These are phyloP conservation scores for Gerris buenoi DNA, from an alignment of 1,140 invertebrate genomes.

Conservation along the genomic window DNA sequence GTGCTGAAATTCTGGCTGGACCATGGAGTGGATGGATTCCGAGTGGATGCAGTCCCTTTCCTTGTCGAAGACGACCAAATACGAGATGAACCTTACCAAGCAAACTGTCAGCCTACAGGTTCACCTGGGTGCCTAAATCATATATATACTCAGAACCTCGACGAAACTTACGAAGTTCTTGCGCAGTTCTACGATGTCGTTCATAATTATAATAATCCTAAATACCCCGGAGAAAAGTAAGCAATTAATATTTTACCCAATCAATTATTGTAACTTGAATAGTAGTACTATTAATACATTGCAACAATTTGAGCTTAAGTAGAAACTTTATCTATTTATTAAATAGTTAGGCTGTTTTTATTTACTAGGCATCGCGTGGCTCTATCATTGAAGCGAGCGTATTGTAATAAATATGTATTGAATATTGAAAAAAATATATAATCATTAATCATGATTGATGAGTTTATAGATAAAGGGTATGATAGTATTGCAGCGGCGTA, in stretches of 20 bases:
- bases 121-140: background rate
- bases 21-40: constrained; percentile 51
- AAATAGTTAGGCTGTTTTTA: too few species aligned
- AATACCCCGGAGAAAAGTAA: background rate
- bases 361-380: too few species aligned
- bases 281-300: too few species aligned
- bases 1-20: constrained; percentile 42
- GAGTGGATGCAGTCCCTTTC: constrained; percentile 42
- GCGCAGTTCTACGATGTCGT: background rate
- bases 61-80: background rate
- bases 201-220: background rate
- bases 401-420: too few species aligned
- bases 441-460: too few species aligned
- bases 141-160: background rate
- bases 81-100: background rate
- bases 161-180: background rate
- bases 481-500: too few species aligned
- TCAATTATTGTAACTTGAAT: background rate
- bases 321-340: too few species aligned
- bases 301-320: too few species aligned
- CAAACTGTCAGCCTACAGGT: background rate
- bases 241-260: background rate
- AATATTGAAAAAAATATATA: too few species aligned
- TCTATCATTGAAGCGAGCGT: too few species aligned
- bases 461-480: too few species aligned